These are phyloP conservation scores for Molossus alvarezi DNA, from an alignment of 2,797 vertebrate genomes.

Conservation along the genomic window DNA sequence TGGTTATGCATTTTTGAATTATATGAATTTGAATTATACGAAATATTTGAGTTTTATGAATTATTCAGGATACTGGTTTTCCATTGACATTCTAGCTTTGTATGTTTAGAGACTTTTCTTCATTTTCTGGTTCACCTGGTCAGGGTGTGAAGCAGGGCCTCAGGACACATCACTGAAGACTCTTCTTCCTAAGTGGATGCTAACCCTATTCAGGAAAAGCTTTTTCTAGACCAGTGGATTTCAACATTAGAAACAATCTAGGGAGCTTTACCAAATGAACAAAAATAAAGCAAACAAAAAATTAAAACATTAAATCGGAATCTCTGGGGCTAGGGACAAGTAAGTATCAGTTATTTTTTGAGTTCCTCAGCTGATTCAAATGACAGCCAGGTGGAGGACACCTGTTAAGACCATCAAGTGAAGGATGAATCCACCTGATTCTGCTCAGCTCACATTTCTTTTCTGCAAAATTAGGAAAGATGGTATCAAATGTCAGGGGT, in stretches of 20 bases:
- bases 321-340: background rate
- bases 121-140: background rate
- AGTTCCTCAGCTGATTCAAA: background rate
- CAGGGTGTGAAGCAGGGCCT: background rate
- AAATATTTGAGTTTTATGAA: constrained; percentile 18
- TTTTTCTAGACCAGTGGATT: background rate
- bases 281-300: background rate
- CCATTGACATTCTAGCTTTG: background rate
- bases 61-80: constrained; percentile 4
- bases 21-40: constrained; percentile 39
- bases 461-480: constrained; percentile 54
- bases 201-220: background rate
- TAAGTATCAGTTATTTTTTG: background rate
- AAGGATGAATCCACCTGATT: background rate
- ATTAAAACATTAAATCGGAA: background rate
- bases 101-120: constrained; percentile 46
- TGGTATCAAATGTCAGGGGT: background rate
- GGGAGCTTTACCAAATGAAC: constrained; percentile 17
- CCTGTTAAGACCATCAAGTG: background rate
- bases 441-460: constrained; percentile 25
- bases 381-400: background rate
- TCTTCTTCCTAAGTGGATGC: background rate
- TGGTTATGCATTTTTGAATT: constrained; percentile 50
- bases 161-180: background rate
- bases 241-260: constrained; percentile 54